Evolutionary conservation across 2,888 invertebrate species (phyloP), one percentile per base, ranked within the genome.

Genomic region (Mythimna lalbum): DNA sequence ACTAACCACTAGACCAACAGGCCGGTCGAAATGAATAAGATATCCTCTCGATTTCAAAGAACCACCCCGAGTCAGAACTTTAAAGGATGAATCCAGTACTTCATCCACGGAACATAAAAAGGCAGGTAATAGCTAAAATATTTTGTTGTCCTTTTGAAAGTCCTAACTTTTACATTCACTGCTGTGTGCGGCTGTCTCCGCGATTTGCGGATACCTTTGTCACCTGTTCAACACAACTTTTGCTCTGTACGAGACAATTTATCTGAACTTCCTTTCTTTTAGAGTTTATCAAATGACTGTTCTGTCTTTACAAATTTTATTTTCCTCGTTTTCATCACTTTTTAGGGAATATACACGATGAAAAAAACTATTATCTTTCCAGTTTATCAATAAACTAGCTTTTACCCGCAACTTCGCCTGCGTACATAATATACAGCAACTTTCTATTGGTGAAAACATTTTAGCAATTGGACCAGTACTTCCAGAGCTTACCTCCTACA

Each of bases 221-320:
- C 76, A 77, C 71, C 78, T 59, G 62, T 27, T 65, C 59, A 68
- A 49, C 50, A 52, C 64, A 78, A 78, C 50, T 78, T 78, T 68
- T 47, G 31, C 64, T 57, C 56, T 73, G 62, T 27, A 43, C 55
- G 53, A 52, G 21, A 63, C 12, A 68, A 78, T 69, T 73, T 65
- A 65, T 63, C 57, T 43, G 50, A 78, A 78, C 64, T 77, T 50
- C 23, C 33, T 43, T 68, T 64, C 63, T 57, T 73, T 50, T 27
- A 43, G 56, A 52, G 55, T 65, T 67, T 68, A 47, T 68, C 23
- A 68, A 77, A 73, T 59, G n/a, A 78, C 33, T 64, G 49, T 52
- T 57, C 43, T 23, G 27, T 50, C 53, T 57, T 63, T 19, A 68
- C 14, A 39, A 55, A 50, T 56, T 76, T 61, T 50, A 14, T 52